Evolutionary conservation across 1,140 invertebrate species (phyloP).

Genomic region (Hyles vespertilio): DNA sequence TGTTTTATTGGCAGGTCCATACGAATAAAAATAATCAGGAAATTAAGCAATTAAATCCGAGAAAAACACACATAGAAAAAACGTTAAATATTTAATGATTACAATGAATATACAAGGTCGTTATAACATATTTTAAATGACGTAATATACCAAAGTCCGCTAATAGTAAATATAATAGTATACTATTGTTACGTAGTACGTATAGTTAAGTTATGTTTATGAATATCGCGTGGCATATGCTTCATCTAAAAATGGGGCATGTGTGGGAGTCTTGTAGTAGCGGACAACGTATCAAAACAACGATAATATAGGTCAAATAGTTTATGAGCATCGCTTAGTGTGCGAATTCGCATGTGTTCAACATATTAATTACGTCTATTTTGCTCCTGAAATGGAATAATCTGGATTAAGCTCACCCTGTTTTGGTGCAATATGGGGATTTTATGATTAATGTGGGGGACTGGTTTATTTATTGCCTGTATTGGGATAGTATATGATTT

Average conservation of each 20-base stretch:
- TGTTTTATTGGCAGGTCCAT: no score
- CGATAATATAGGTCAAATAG: constrained; percentile 42
- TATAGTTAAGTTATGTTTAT: constrained; percentile 21
- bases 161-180: constrained; percentile 19
- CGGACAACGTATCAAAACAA: constrained; percentile 52
- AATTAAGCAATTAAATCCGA: no score
- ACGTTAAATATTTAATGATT: no score
- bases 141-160: not conserved
- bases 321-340: not conserved
- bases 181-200: constrained; percentile 7
- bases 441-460: no score
- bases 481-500: no score
- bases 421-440: not conserved
- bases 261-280: constrained; percentile 49
- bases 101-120: not conserved
- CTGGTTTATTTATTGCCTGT: no score
- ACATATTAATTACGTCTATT: not conserved
- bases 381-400: not conserved
- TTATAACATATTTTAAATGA: constrained; percentile 1
- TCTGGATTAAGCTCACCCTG: no score
- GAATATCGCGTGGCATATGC: constrained; percentile 39
- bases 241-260: constrained; percentile 56
- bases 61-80: no score
- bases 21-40: no score
- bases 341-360: not conserved